phyloP scores from a whole-genome alignment of 2,797 vertebrate genomes.

The Sus cebifrons region DNA sequence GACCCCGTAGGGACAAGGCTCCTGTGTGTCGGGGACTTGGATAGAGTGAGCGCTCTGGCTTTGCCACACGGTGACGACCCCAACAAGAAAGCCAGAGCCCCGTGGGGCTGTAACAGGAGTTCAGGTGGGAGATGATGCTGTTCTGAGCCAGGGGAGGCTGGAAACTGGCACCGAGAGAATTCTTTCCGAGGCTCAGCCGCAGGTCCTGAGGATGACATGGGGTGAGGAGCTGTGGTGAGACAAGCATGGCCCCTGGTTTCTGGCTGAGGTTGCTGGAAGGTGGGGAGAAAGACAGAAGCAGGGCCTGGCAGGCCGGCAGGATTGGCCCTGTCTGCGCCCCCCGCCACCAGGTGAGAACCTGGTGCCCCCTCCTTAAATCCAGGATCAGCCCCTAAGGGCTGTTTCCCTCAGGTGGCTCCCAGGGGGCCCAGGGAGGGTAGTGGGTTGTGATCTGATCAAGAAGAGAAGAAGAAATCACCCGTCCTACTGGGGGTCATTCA shows the following conservation, averaged over 20 bases:
- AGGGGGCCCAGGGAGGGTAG: not conserved
- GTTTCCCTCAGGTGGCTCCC: not conserved
- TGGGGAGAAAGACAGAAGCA: not conserved
- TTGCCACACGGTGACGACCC: not conserved
- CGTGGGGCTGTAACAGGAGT: rapidly evolving
- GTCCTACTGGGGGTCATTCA: too few relatives aligned
- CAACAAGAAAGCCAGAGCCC: not conserved
- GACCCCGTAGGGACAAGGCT: rapidly evolving
- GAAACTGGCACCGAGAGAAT: not conserved
- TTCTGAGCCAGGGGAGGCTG: not conserved
- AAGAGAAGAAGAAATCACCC: not conserved
- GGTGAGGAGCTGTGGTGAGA: rapidly evolving
- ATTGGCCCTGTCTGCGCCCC: rapidly evolving
- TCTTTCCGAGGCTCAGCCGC: rapidly evolving
- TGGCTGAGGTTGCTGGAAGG: not conserved
- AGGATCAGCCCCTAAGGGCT: not conserved
- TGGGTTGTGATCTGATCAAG: too few relatives aligned
- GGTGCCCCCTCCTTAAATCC: not conserved
- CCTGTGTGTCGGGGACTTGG: not conserved
- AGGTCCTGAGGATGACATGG: not conserved
- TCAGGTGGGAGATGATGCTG: rapidly evolving
- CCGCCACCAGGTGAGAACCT: not conserved
- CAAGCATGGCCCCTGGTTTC: not conserved
- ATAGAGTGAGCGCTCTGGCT: not conserved
- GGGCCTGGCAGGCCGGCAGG: not conserved